phyloP scores from a whole-genome alignment of 1,140 invertebrate species.

The Drosophila bipectinata region DNA sequence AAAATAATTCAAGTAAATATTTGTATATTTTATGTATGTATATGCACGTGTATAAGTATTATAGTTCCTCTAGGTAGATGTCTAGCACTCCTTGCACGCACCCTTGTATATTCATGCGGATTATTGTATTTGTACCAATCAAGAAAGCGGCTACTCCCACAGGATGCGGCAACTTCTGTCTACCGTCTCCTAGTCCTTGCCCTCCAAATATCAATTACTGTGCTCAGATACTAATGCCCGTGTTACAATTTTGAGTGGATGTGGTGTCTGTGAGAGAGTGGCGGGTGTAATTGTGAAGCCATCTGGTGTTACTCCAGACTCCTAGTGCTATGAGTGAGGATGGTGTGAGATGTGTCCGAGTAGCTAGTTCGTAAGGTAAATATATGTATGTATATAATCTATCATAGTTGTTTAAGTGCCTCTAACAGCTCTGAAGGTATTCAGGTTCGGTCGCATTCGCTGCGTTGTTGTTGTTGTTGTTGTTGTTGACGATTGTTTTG shows the following conservation, averaged over 20 bases:
- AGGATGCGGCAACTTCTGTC: conserved; percentile 26
- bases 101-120: conserved; percentile 19
- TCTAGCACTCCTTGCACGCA: conserved; percentile 29
- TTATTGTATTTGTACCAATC: conserved; percentile 82
- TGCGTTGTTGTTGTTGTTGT: conserved; percentile 76
- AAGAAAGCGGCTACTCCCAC: background rate
- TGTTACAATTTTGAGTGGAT: conserved; percentile 61
- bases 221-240: conserved; percentile 41
- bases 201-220: conserved; percentile 43
- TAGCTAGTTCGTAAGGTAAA: conserved; percentile 60
- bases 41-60: conserved; percentile 71
- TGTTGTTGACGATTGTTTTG: conserved; percentile 72
- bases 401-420: conserved; percentile 76
- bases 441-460: conserved; percentile 74
- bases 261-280: conserved; percentile 6
- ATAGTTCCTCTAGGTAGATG: conserved; percentile 70
- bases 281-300: conserved; percentile 26
- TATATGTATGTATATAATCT: conserved; percentile 71
- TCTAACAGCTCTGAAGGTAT: conserved; percentile 81
- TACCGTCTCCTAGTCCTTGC: conserved; percentile 4
- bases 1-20: conserved; percentile 82
- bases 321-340: conserved; percentile 41
- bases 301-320: conserved; percentile 37
- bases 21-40: conserved; percentile 60
- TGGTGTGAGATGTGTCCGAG: conserved; percentile 17